Evolutionary conservation across 92 coral and sea anemone genomes (phyloP).

Genomic region (Pocillopora grandis): DNA sequence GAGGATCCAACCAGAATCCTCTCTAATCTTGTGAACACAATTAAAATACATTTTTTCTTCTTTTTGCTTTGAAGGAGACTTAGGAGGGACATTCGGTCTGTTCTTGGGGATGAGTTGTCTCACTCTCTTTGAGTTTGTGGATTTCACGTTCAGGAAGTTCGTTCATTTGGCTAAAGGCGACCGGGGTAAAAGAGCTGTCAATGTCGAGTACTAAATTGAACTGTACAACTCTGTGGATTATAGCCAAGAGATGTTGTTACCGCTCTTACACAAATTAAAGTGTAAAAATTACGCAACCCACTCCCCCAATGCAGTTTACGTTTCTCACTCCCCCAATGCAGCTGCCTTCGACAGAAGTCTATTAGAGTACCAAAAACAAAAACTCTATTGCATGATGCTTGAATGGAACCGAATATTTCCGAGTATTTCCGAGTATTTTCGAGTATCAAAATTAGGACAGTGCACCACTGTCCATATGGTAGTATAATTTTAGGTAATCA

Average conservation of each 20-base stretch:
- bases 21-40: no score
- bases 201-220: background rate
- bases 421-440: no score
- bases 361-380: no score
- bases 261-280: background rate
- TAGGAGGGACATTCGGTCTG: slow-evolving; percentile 14
- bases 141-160: background rate
- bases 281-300: background rate
- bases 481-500: no score
- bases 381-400: no score
- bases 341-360: no score
- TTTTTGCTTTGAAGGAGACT: background rate
- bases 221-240: background rate
- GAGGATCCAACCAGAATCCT: no score
- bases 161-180: background rate
- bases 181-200: background rate
- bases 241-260: background rate
- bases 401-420: no score
- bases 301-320: no score
- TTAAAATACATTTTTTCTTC: background rate
- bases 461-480: no score
- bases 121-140: slow-evolving; percentile 11
- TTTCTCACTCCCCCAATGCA: no score
- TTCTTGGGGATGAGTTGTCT: slow-evolving; percentile 17
- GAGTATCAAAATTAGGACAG: no score